A percentile compares a stretch with the other conserved stretches of the same genome.
These are phyloP conservation scores for Brachyptera risi DNA, from an alignment of 2,888 invertebrate genomes.

Conservation along the genomic window DNA sequence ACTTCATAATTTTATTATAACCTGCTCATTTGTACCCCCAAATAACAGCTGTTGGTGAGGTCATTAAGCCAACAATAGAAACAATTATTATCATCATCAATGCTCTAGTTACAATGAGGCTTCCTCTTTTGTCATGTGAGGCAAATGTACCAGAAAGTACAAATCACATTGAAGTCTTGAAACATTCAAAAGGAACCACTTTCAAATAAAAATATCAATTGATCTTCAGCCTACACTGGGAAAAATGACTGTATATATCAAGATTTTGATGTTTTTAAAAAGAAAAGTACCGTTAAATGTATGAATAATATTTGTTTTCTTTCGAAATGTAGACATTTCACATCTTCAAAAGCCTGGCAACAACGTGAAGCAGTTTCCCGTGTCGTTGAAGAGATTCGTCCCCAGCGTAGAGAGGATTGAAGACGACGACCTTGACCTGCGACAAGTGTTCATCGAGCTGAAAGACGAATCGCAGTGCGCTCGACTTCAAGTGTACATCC, in stretches of 20 bases:
- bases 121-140: too few species aligned
- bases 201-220: too few species aligned
- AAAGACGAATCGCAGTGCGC: neutral
- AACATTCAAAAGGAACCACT: too few species aligned
- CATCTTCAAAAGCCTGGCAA: neutral
- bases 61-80: too few species aligned
- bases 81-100: too few species aligned
- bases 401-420: neutral
- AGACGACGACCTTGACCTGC: neutral
- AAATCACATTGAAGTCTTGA: neutral
- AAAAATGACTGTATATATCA: too few species aligned
- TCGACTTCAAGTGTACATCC: neutral
- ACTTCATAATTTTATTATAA: too few species aligned
- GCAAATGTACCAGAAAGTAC: too few species aligned
- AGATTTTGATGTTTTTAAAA: neutral
- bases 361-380: neutral
- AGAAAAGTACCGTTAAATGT: neutral
- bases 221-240: neutral
- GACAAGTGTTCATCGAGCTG: neutral
- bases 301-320: neutral
- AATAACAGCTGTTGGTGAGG: too few species aligned
- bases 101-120: too few species aligned
- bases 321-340: neutral
- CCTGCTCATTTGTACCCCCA: too few species aligned
- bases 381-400: neutral